Conservation (phyloP, 2,113 vertebrate genomes). For the Clarias batrachus region DNA sequence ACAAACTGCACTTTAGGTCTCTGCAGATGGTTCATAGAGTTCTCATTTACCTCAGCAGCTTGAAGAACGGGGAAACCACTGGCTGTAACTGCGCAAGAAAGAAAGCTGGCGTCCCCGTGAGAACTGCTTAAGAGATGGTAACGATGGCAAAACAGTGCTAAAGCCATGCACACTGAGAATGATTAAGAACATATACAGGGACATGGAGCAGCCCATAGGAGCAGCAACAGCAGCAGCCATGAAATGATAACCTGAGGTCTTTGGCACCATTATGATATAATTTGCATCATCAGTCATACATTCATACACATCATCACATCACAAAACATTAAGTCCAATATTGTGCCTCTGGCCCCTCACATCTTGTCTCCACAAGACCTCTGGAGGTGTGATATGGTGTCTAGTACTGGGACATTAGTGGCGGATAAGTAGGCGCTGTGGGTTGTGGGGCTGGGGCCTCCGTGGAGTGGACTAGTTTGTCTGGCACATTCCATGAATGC, state of each 20-base stretch:
- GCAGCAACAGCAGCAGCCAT: neutral
- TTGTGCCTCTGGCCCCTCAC: too few relatives aligned
- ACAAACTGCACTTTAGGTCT: neutral
- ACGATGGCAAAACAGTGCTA: neutral
- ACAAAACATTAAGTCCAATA: too few relatives aligned
- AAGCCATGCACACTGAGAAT: slow-evolving; percentile 37
- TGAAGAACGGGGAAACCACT: neutral
- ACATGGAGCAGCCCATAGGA: neutral
- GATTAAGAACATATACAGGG: neutral
- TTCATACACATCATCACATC: too few relatives aligned
- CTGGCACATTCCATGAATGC: too few relatives aligned
- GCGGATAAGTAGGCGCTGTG: too few relatives aligned
- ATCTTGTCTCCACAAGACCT: too few relatives aligned
- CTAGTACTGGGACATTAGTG: too few relatives aligned
- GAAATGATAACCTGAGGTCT: neutral
- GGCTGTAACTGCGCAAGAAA: neutral
- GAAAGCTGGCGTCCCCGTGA: slow-evolving; percentile 37
- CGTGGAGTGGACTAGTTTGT: too few relatives aligned
- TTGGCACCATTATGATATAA: neutral
- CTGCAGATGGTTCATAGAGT: neutral
- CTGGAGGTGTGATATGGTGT: too few relatives aligned
- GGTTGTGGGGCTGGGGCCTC: too few relatives aligned
- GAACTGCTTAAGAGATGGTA: neutral
- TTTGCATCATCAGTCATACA: neutral
- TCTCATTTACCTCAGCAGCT: neutral